Evolutionary conservation across 2,797 vertebrate species (phyloP).

Genomic region (Ciconia nigra): DNA sequence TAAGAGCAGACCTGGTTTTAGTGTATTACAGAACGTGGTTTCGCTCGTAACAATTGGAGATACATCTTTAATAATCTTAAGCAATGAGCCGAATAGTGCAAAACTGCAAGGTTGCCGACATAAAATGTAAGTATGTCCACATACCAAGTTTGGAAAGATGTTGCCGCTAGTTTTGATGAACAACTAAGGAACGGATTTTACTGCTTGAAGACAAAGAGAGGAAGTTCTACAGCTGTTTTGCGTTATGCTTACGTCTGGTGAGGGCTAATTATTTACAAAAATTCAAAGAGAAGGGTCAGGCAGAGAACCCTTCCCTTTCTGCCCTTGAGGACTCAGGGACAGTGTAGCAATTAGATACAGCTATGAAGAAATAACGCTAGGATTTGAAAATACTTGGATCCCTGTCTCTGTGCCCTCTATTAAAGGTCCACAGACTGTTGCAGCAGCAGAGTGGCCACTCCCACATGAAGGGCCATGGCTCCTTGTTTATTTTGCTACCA

Average conservation of each 20-base stretch:
- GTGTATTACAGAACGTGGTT: not conserved
- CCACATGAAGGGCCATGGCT: not conserved
- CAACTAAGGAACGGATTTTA: not conserved
- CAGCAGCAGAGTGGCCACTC: not conserved
- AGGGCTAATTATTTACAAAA: conserved; percentile 29
- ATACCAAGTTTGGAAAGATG: not conserved
- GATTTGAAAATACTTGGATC: not conserved
- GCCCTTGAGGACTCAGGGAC: not conserved
- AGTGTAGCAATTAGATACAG: not conserved
- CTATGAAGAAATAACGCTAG: not conserved
- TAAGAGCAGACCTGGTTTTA: not conserved
- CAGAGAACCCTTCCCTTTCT: not conserved
- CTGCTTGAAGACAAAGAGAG: not conserved
- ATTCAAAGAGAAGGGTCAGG: conserved; percentile 25
- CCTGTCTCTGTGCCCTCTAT: not conserved
- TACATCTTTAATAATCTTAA: not conserved
- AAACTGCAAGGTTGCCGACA: not conserved
- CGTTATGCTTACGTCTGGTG: not conserved
- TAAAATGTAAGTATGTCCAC: not conserved
- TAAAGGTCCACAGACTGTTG: not conserved
- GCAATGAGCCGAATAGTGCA: not conserved
- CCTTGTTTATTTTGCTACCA: not conserved
- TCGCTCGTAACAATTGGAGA: not conserved
- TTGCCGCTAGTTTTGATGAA: not conserved
- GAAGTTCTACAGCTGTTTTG: conserved; percentile 50